phyloP scores from a whole-genome alignment of 2,888 invertebrate genomes.

The Hyposoter didymator region DNA sequence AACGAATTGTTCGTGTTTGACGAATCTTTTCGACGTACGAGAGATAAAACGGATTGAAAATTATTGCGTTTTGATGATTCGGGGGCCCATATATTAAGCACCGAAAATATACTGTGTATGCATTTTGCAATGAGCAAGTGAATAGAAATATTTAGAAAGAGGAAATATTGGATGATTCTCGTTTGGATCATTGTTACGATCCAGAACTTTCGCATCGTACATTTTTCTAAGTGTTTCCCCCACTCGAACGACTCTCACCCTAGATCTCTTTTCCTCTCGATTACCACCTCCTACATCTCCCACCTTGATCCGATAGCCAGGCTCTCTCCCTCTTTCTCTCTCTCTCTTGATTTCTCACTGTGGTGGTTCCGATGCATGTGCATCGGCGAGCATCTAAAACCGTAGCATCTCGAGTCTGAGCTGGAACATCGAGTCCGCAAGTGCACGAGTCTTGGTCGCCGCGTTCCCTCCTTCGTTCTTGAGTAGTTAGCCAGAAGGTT shows the following conservation, averaged over 20 bases:
- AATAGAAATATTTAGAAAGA: not conserved
- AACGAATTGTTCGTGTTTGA: not conserved
- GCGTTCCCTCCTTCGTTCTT: constrained; percentile 58
- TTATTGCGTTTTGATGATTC: not conserved
- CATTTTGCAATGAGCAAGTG: not conserved
- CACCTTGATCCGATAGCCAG: constrained; percentile 12
- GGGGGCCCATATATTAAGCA: not conserved
- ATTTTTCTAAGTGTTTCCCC: constrained; percentile 25
- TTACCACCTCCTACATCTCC: constrained; percentile 56
- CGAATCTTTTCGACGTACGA: not conserved
- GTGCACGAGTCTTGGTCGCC: constrained; percentile 33
- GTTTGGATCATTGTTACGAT: not conserved
- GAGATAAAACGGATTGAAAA: not conserved
- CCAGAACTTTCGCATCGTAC: constrained; percentile 11
- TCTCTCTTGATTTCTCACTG: constrained; percentile 45
- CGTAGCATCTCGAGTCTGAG: constrained; percentile 44
- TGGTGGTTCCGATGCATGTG: constrained; percentile 39
- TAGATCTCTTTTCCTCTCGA: constrained; percentile 58
- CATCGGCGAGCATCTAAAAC: constrained; percentile 44
- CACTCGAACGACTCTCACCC: constrained; percentile 48
- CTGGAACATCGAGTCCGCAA: constrained; percentile 42
- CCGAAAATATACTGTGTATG: not conserved
- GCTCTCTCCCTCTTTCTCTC: constrained; percentile 38
- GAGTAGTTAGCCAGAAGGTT: constrained; percentile 42
- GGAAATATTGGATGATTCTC: too few species aligned